Conservation (phyloP, 92 coral and sea anemone genomes). For the Paragorgia papillata region DNA sequence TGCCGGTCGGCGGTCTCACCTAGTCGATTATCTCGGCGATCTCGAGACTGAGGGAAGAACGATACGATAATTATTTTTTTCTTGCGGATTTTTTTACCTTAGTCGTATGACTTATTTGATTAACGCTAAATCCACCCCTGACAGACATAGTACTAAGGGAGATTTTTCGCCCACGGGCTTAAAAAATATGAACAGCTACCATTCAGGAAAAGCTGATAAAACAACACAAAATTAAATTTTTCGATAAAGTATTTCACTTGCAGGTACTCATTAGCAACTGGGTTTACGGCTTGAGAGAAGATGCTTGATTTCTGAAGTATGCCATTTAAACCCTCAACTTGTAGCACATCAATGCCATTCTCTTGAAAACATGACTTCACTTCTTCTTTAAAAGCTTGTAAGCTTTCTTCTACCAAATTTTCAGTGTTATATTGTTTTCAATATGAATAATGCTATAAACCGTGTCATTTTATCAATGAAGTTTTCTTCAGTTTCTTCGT, state of each 20-base stretch:
- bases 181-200: too few relatives aligned
- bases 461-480: slow-evolving; percentile 49
- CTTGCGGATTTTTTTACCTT: too few relatives aligned
- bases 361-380: slow-evolving; percentile 42
- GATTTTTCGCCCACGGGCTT: too few relatives aligned
- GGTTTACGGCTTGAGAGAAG: slow-evolving; percentile 52
- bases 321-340: slow-evolving; percentile 49
- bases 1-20: too few relatives aligned
- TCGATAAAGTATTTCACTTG: slow-evolving; percentile 64
- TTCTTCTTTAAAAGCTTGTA: slow-evolving; percentile 45
- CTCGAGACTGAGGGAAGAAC: too few relatives aligned
- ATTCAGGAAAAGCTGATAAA: too few relatives aligned
- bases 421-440: slow-evolving; percentile 65
- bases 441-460: slow-evolving; percentile 61
- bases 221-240: slow-evolving; percentile 68
- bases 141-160: too few relatives aligned
- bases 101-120: too few relatives aligned
- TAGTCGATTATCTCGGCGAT: too few relatives aligned
- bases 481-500: slow-evolving; percentile 28
- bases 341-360: slow-evolving; percentile 42
- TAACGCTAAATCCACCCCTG: too few relatives aligned
- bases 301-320: slow-evolving; percentile 49
- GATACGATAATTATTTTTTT: too few relatives aligned
- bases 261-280: slow-evolving; percentile 53
- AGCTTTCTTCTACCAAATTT: slow-evolving; percentile 49